Evolutionary conservation across 2,888 invertebrate genomes (phyloP), one percentile per base, ranked within the genome.

Genomic region (Crossocerus cetratus): DNA sequence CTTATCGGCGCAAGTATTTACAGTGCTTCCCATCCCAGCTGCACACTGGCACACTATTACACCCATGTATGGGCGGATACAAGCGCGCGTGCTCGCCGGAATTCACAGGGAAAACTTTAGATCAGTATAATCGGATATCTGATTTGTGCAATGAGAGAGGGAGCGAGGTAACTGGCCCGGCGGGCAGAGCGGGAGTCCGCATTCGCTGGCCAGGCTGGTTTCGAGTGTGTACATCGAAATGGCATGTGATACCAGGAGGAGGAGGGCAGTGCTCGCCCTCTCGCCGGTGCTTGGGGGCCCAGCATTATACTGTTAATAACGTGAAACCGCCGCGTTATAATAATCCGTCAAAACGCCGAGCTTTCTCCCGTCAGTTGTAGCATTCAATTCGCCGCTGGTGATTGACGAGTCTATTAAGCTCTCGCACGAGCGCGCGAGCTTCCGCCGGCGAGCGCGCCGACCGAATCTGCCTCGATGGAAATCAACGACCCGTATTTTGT

Each of bases 331-430:
- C 71, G 80, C 72, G 81, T 82, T 82, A 82, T 82, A 81, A 82
- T 81, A 82, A 82, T 82, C 81, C 81, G 81, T 81, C 80, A 81
- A 82, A 81, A 81, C 71, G 69, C 62, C 72, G 78, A 74, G 80
- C 80, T 80, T 73, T 73, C 77, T 58, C 72, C 61, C 62, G 66
- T 71, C 73, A 63, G 81, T 79, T 71, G 76, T 76, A 81, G 79
- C 77, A 81, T 81, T 78, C 73, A 76, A 81, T 81, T 74, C 78
- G 66, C 67, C 65, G 78, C 16, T 81, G 8, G 32, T 32, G 81
- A 82, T 82, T 81, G 81, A 82, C 81, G 81, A 82, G 81, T 82
- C 80, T 82, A 82, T 82, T 82, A 82, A 82, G 81, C 79, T 72
- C 76, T 32, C 32, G 32, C 32, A 32, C 32, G 32, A 32, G 32